Percentiles rank a stretch among this genome's conserved stretches.
Conservation (phyloP, 1,140 invertebrate species). For the Pentalonia nigronervosa region DNA sequence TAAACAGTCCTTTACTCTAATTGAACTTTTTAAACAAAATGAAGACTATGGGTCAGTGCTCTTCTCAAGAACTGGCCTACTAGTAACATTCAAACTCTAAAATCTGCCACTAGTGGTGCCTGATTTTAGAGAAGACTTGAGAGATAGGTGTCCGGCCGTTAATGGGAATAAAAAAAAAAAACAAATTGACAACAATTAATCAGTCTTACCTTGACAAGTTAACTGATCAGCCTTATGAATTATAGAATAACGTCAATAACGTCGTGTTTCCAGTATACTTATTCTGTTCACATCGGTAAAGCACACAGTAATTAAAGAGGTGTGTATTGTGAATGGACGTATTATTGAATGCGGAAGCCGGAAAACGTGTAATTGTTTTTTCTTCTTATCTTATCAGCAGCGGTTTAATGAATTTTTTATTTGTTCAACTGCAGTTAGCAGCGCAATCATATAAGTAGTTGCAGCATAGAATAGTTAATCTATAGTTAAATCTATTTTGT, state of each 20-base stretch:
- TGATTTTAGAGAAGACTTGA: background rate
- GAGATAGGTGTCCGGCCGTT: too few relatives aligned
- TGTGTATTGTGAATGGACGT: background rate
- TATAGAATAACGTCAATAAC: background rate
- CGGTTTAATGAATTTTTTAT: background rate
- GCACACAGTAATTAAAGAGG: background rate
- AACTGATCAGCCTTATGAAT: background rate
- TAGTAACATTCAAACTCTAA: background rate
- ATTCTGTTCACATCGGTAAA: background rate
- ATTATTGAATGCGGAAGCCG: background rate
- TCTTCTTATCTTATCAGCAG: background rate
- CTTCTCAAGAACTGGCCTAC: background rate
- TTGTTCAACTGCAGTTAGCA: background rate
- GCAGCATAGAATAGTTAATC: too few relatives aligned
- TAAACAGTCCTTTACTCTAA: background rate
- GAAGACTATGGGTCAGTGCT: background rate
- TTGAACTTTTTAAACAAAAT: background rate
- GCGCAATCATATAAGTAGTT: too few relatives aligned
- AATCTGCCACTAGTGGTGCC: background rate
- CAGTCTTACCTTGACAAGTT: background rate
- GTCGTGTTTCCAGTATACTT: background rate
- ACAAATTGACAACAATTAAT: background rate
- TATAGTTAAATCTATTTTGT: too few relatives aligned
- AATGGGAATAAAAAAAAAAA: background rate
- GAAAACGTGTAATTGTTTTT: background rate